Evolutionary conservation across 2,113 vertebrate genomes (phyloP).

Genomic region (Perca schrenkii): DNA sequence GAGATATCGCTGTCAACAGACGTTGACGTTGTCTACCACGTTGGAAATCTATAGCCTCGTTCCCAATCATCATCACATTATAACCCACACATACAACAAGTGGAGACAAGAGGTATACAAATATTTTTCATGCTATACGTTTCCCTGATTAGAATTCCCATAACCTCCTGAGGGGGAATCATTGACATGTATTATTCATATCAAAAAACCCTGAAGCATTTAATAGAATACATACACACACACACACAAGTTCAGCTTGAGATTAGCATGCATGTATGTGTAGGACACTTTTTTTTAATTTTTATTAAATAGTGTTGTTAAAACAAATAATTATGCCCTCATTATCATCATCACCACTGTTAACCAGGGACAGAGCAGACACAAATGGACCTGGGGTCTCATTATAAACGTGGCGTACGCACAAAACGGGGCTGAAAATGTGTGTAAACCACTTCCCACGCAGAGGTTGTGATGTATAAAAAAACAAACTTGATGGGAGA

Average conservation of each 20-base stretch:
- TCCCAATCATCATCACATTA: slow-evolving; percentile 66
- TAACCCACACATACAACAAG: slow-evolving; percentile 46
- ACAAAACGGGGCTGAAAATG: too few relatives aligned
- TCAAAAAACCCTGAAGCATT: slow-evolving; percentile 55
- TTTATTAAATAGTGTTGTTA: neutral
- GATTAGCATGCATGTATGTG: slow-evolving; percentile 35
- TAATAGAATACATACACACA: slow-evolving; percentile 56
- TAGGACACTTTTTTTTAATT: neutral
- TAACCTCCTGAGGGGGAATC: slow-evolving; percentile 61
- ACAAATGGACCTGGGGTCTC: neutral
- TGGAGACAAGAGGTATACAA: slow-evolving; percentile 34
- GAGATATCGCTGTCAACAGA: slow-evolving; percentile 68
- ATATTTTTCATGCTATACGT: slow-evolving; percentile 64
- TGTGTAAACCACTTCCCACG: too few relatives aligned
- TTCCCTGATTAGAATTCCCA: slow-evolving; percentile 74
- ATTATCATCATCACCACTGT: neutral
- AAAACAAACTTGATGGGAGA: too few relatives aligned
- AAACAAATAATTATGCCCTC: neutral
- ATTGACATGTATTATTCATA: slow-evolving; percentile 77
- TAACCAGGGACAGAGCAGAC: neutral
- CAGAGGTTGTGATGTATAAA: too few relatives aligned
- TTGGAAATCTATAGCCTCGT: slow-evolving; percentile 62
- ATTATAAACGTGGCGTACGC: too few relatives aligned
- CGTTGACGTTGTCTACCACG: slow-evolving; percentile 57
- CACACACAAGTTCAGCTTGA: slow-evolving; percentile 22